Base-by-base conservation (phyloP, 1,140 invertebrate species). In the Laodelphax striatellus region DNA sequence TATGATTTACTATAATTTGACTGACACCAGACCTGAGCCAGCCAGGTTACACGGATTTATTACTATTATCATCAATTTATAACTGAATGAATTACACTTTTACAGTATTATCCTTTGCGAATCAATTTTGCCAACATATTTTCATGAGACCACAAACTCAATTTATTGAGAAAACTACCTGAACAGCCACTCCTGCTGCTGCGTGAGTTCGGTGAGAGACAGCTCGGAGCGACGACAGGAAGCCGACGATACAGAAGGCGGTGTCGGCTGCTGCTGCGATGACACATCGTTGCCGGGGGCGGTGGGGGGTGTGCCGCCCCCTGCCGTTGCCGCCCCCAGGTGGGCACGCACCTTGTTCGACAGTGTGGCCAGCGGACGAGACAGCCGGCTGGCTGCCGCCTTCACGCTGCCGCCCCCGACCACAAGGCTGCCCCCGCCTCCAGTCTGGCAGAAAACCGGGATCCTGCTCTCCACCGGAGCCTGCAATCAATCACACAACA, bases 401-500 rank as follows among this genome's bases (percentile, higher is more conserved):
- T 58, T 67, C 50, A 60, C 59, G 60, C 22, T 55, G 52, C 57
- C 34, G 34, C 34, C 34, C 34, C 34, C 34, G 34, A 38, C 34
- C 34, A 38, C 34, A 13, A 38, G 8, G 8, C 34, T 13, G 11
- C 56, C n/a, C n/a, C n/a, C 17, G 54, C 53, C 46, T 43, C 50
- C 61, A 42, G 61, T 31, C 55, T 64, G 53, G 55, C 64, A 61
- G 43, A 69, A 57, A 16, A 70, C 66, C 9, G 72, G 72, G 53
- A 73, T 72, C 46, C 68, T 69, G 61, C 70, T 72, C 42, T 71
- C 72, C 46, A 65, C 68, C 11, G 70, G 67, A 52, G 63, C 64
- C 72, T 73, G 68, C 5, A 70, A 69, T 58, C 65, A 61, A 61
- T 21, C 52, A 62, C 28, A 31, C 34, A n/a, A n/a, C n/a, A n/a